Base-by-base conservation (phyloP, 2,113 vertebrate species). In the Zosterops borbonicus region DNA sequence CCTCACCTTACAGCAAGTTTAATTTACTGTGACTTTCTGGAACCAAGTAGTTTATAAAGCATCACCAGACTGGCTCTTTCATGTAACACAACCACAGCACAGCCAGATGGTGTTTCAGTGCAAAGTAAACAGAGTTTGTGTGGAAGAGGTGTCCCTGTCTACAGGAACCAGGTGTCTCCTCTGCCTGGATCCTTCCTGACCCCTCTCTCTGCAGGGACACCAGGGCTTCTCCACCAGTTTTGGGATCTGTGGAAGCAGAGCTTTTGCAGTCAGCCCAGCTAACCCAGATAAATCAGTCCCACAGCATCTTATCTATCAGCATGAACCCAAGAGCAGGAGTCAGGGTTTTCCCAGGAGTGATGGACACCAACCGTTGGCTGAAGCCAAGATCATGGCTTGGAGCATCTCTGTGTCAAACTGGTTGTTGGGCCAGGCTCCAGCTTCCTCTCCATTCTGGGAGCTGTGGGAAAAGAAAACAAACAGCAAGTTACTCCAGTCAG, bases 331-430 rank as follows among this genome's bases (percentile, higher is more conserved):
- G 84, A 27, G 35, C 76, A 59, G 47, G 33, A 14, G 37, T 33
- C 16, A 4, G 15, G 23, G 29, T 21, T 64, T 89, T 71, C 56
- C 53, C 44, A 29, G 5, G 9, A 1, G 5, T 1, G 3, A 56
- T 11, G 39, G 41, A 65, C 78, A 98, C 98, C 97, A 96, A 99
- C 99, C 99, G 5, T 99, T 99, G 60, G 99, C 99, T 25, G 99
- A 99, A 28, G 99, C 99, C 98, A 98, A 83, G 92, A 99, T 99
- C 98, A 99, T 98, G 59, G 99, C 99, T 95, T 99, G 99, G 94
- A 99, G 99, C 98, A 99, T 98, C 97, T 99, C 99, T 0, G 99
- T 99, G 94, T 99, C 99, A 88, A 99, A 99, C 75, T 99, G 99
- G 97, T 99, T 99, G 97, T 99, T 99, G 35, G 99, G 99, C 99